These are phyloP conservation scores for Coenonympha arcania DNA, from an alignment of 2,888 invertebrate species.

Conservation along the genomic window DNA sequence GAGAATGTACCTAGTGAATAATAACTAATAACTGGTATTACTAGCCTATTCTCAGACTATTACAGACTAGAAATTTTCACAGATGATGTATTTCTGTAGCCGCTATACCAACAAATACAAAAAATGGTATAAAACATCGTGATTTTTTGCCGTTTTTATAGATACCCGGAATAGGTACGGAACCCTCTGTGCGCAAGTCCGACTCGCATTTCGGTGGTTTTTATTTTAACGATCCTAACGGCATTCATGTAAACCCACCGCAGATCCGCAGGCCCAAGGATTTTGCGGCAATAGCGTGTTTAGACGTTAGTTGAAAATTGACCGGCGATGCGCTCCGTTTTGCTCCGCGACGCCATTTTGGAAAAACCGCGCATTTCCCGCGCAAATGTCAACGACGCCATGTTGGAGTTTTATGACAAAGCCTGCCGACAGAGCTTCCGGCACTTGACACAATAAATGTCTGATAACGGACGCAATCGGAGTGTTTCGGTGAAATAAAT, in stretches of 20 bases:
- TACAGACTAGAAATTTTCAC: no score
- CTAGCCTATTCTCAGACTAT: no score
- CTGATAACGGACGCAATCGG: background rate
- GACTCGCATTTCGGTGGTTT: background rate
- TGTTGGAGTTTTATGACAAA: background rate
- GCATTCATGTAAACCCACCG: conserved; percentile 35
- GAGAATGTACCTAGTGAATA: no score
- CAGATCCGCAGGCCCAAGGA: conserved; percentile 26
- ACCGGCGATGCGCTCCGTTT: conserved; percentile 12
- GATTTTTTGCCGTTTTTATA: no score
- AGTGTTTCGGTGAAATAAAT: background rate
- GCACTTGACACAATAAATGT: background rate
- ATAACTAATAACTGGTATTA: no score
- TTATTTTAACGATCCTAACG: background rate
- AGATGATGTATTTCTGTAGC: no score
- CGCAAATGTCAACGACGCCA: conserved; percentile 3
- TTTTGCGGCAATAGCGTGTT: conserved; percentile 22
- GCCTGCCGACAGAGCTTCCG: background rate
- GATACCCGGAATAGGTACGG: no score
- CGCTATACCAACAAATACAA: no score
- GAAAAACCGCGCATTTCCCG: background rate
- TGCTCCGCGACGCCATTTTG: conserved; percentile 11
- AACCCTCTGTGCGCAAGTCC: no score
- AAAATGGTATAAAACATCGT: no score
- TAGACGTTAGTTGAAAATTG: conserved; percentile 21